These are phyloP conservation scores for Odontomachus brunneus DNA, from an alignment of 1,140 invertebrate genomes.

Conservation along the genomic window DNA sequence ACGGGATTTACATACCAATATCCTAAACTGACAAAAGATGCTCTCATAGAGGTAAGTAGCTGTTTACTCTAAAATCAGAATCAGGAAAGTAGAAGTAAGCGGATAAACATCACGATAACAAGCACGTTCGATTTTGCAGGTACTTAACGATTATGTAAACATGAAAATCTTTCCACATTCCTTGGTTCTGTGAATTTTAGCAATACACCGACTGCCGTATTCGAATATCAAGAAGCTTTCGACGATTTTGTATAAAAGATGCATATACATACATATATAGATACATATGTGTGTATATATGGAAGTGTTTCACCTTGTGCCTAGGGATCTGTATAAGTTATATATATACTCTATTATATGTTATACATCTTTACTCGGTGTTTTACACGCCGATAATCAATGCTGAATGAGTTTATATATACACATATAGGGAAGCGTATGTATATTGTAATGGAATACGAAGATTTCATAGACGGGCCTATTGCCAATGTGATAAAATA, in stretches of 20 bases:
- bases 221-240: slow-evolving; percentile 52
- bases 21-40: slow-evolving; percentile 87
- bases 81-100: not conserved
- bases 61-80: not conserved
- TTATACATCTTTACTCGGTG: slow-evolving; percentile 61
- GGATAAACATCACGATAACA: not conserved
- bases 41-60: slow-evolving; percentile 86
- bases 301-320: slow-evolving; percentile 80
- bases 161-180: slow-evolving; percentile 91
- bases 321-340: slow-evolving; percentile 74
- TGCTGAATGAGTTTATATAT: slow-evolving; percentile 55
- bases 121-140: slow-evolving; percentile 83
- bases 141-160: slow-evolving; percentile 89
- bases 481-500: slow-evolving; percentile 74
- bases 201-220: slow-evolving; percentile 42
- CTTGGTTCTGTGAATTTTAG: slow-evolving; percentile 84
- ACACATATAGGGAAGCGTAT: slow-evolving; percentile 13
- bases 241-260: slow-evolving; percentile 62
- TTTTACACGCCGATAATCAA: slow-evolving; percentile 62
- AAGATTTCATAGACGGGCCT: slow-evolving; percentile 68
- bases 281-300: not conserved
- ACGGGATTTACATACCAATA: slow-evolving; percentile 86
- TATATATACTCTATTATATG: slow-evolving; percentile 68
- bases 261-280: not conserved
- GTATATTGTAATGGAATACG: slow-evolving; percentile 48